Evolutionary conservation across 2,888 invertebrate genomes (phyloP).

Genomic region (Dynastes hyllus): DNA sequence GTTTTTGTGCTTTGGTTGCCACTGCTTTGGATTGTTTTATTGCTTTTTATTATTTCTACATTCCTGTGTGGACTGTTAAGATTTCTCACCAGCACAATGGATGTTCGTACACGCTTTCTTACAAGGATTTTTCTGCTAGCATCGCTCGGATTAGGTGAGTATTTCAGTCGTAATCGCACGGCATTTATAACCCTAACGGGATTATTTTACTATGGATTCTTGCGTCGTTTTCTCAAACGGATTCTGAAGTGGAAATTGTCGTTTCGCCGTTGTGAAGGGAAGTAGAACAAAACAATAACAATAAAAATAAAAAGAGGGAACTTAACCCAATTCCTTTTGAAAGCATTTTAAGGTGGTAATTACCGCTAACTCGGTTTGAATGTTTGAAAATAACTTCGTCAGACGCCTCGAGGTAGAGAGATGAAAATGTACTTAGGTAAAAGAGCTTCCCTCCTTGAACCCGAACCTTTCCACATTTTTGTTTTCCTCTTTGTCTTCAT

Average conservation of each 20-base stretch:
- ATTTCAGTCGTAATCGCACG: slow-evolving; percentile 4
- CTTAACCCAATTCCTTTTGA: slow-evolving; percentile 30
- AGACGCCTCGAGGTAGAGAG: slow-evolving; percentile 18
- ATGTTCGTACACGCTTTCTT: slow-evolving; percentile 26
- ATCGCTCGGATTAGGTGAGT: slow-evolving; percentile 46
- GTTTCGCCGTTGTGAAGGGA: background rate
- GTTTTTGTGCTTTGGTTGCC: slow-evolving; percentile 27
- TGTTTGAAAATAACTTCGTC: slow-evolving; percentile 28
- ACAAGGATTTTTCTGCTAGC: slow-evolving; percentile 34
- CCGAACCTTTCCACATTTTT: slow-evolving; percentile 38
- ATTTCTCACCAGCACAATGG: slow-evolving; percentile 16
- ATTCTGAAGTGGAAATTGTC: slow-evolving; percentile 5
- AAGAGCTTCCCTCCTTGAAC: slow-evolving; percentile 7
- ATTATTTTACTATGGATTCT: slow-evolving; percentile 18
- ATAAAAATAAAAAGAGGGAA: slow-evolving; percentile 19
- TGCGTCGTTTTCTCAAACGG: background rate
- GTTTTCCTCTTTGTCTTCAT: slow-evolving; percentile 23
- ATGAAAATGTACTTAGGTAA: slow-evolving; percentile 32
- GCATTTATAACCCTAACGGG: slow-evolving; percentile 14
- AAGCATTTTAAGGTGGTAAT: slow-evolving; percentile 46
- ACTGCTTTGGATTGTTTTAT: slow-evolving; percentile 32
- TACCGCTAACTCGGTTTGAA: slow-evolving; percentile 43
- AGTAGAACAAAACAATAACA: slow-evolving; percentile 26
- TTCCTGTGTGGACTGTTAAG: slow-evolving; percentile 26
- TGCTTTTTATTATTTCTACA: background rate